Percentiles rank a stretch among this genome's conserved stretches.
Evolutionary conservation across 2,797 vertebrate species (phyloP).

Genomic region (Acomys russatus): DNA sequence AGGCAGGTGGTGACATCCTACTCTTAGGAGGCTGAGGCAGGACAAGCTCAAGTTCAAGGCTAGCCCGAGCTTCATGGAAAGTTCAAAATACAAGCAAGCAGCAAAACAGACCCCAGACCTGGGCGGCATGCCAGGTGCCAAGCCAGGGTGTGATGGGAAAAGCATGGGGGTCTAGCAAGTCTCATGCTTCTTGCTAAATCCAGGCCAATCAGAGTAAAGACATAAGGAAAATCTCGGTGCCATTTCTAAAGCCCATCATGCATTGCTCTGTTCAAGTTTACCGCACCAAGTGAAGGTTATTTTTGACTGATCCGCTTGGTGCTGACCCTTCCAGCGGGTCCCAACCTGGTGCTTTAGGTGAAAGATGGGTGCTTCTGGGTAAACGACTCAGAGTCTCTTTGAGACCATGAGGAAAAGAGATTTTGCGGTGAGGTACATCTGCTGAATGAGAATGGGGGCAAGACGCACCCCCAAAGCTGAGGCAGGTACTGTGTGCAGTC

Average conservation of each 20-base stretch:
- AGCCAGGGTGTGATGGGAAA: neutral
- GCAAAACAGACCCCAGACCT: neutral
- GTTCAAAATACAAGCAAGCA: neutral
- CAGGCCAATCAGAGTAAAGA: conserved; percentile 36
- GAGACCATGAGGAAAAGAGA: conserved; percentile 11
- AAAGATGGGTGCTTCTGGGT: neutral
- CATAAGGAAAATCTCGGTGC: conserved; percentile 35
- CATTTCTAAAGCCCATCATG: neutral
- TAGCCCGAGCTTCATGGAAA: neutral
- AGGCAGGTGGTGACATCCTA: neutral
- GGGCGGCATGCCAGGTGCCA: neutral
- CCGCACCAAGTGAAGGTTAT: neutral
- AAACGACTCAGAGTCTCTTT: conserved; percentile 34
- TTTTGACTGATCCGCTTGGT: neutral
- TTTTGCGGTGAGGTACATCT: conserved; percentile 19
- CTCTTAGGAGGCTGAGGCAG: neutral
- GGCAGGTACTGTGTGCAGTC: neutral
- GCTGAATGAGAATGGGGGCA: conserved; percentile 3
- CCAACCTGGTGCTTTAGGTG: conserved; percentile 19
- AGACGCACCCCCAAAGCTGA: neutral
- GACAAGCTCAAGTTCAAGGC: neutral
- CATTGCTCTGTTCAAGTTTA: neutral
- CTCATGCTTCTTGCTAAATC: conserved; percentile 1
- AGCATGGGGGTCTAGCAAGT: neutral
- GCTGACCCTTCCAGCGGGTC: neutral